A percentile compares a stretch with the other conserved stretches of the same genome.
Evolutionary conservation across 2,888 invertebrate genomes (phyloP).

Genomic region (Rotaria macrura): DNA sequence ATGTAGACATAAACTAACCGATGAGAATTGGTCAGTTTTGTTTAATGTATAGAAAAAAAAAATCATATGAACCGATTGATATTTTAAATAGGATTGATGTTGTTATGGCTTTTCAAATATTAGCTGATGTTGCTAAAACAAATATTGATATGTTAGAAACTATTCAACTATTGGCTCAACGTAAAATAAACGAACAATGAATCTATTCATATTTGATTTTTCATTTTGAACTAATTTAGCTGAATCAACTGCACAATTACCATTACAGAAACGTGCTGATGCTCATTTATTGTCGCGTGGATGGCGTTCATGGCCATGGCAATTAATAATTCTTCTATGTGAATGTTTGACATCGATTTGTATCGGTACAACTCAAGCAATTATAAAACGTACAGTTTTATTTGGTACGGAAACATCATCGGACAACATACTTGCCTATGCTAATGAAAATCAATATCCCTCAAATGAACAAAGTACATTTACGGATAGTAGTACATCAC

Average conservation of each 20-base stretch:
- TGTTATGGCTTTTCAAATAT: neutral
- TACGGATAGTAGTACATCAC: too few relatives aligned
- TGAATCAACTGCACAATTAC: neutral
- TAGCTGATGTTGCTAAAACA: neutral
- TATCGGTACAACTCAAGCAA: neutral
- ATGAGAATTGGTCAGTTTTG: neutral
- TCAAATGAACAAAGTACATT: too few relatives aligned
- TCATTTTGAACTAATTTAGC: neutral
- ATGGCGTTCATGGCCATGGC: neutral
- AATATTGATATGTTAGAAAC: neutral
- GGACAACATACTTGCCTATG: neutral
- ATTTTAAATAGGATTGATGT: neutral
- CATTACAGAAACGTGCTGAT: neutral
- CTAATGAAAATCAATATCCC: neutral
- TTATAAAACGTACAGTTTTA: neutral
- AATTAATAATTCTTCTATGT: neutral
- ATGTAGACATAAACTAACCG: neutral
- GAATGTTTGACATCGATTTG: neutral
- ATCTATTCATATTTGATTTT: neutral
- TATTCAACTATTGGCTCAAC: conserved; percentile 14
- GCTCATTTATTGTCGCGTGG: neutral
- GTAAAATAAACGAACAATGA: neutral
- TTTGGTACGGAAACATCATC: neutral
- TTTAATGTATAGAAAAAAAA: neutral
- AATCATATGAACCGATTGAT: too few relatives aligned